These are phyloP conservation scores for Neoaliturus tenellus DNA, from an alignment of 2,888 invertebrate species.

Conservation along the genomic window DNA sequence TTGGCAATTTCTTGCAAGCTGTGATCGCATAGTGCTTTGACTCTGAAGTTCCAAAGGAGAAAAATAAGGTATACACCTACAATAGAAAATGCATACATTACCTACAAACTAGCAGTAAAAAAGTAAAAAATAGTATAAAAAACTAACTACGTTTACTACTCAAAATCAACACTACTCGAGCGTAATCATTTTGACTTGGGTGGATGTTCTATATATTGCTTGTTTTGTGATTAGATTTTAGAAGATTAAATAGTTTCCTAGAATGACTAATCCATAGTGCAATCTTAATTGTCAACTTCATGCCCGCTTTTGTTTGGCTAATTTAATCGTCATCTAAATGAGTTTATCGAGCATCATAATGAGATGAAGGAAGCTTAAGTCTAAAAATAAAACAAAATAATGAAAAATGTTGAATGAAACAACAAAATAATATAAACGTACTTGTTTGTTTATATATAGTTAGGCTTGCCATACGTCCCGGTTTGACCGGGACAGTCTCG, in stretches of 20 bases:
- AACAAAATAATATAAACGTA: no score
- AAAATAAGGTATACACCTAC: neutral
- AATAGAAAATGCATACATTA: neutral
- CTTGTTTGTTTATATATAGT: no score
- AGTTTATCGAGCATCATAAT: no score
- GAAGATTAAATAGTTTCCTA: neutral
- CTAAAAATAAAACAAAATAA: no score
- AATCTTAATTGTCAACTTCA: constrained; percentile 1
- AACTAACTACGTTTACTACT: neutral
- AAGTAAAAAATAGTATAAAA: neutral
- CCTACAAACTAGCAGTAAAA: neutral
- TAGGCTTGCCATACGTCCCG: no score
- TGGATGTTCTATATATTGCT: neutral
- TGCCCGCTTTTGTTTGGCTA: neutral
- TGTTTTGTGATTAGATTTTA: neutral
- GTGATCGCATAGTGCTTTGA: neutral
- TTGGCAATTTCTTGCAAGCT: neutral
- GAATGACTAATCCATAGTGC: neutral
- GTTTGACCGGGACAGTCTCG: no score
- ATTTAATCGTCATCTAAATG: neutral
- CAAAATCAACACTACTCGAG: neutral
- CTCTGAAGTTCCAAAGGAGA: neutral
- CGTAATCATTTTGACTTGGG: neutral
- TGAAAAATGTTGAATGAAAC: no score
- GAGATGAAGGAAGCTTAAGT: no score